Percentiles rank a stretch among this genome's conserved stretches.
These are phyloP conservation scores for Coreius guichenoti DNA, from an alignment of 2,797 vertebrate genomes.

Conservation along the genomic window DNA sequence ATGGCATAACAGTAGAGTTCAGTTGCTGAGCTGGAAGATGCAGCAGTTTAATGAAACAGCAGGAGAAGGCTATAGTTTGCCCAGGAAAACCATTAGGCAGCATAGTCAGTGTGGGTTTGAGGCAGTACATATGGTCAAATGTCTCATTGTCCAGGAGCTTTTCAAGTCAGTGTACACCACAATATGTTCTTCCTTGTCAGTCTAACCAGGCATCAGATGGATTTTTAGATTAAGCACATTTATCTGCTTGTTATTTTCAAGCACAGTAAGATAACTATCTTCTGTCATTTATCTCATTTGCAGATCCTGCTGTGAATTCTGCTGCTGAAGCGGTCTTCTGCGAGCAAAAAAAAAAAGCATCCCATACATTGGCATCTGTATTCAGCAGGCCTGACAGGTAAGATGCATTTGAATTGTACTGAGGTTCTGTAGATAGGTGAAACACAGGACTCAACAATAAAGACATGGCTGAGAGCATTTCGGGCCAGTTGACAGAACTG, in stretches of 20 bases:
- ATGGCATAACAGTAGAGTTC: conserved; percentile 57
- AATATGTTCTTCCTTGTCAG: conserved; percentile 26
- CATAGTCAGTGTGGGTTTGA: conserved; percentile 55
- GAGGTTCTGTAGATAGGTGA: background rate
- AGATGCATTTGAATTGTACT: conserved; percentile 9
- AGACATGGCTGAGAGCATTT: background rate
- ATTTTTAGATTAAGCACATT: conserved; percentile 26
- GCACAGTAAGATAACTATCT: conserved; percentile 11
- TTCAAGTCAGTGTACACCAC: conserved; percentile 13
- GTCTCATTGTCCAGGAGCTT: conserved; percentile 40
- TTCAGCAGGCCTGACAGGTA: conserved; percentile 47
- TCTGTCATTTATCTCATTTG: conserved; percentile 43
- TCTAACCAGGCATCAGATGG: conserved; percentile 4
- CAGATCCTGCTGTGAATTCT: conserved; percentile 44
- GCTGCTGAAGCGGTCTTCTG: conserved; percentile 18
- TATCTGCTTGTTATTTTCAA: conserved; percentile 41
- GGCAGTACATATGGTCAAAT: conserved; percentile 60
- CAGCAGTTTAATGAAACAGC: conserved; percentile 70
- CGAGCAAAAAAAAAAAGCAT: background rate
- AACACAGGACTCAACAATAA: background rate
- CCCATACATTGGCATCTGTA: background rate
- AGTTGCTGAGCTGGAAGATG: conserved; percentile 61
- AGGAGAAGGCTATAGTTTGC: conserved; percentile 63
- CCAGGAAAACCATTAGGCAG: conserved; percentile 68
- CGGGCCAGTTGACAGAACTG: background rate